Base-by-base conservation (phyloP, 2,113 vertebrate genomes). In the Sprattus sprattus region DNA sequence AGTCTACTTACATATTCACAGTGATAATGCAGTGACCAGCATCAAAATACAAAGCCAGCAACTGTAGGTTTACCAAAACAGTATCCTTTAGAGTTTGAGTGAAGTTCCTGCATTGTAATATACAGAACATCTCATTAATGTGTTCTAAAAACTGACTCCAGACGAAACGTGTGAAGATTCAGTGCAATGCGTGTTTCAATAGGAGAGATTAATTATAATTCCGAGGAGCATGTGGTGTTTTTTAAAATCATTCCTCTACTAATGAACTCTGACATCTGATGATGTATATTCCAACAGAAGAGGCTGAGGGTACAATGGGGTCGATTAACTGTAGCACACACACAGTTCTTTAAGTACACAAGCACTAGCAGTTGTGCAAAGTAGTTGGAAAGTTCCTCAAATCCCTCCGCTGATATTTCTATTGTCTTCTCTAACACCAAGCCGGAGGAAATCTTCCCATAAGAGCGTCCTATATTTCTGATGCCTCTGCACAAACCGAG, bases 401-500 rank as follows among this genome's bases (percentile, higher is more conserved):
- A 49, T 25, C 54, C 54, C 75, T 16, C 57, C 88, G 25, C 89
- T 90, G 87, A 90, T 91, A 89, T 82, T 89, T 83, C 28, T 67
- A 87, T 93, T 94, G 92, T 94, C 91, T 93, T 87, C 85, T 92
- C 88, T 83, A 16, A 85, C 81, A 22, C 64, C 82, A 86, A 80
- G 81, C 81, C 86, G 89, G 82, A 86, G 87, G 80, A 89, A 88
- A 85, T 82, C 81, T 67, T 87, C 82, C 83, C 88, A 54, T 91
- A 92, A 87, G 92, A 92, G 90, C 91, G 75, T 88, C 90, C 82
- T 84, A 83, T 90, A 47, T 82, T 90, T 87, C 82, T 22, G 84
- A 87, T 90, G 88, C 92, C 93, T 93, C 67, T 89, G 91, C 91
- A 91, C 87, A 91, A 93, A 93, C 88, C 91, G 87, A 93, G 88